These are phyloP conservation scores for Coregonus sp. DNA, from an alignment of 2,797 vertebrate species.

Conservation along the genomic window DNA sequence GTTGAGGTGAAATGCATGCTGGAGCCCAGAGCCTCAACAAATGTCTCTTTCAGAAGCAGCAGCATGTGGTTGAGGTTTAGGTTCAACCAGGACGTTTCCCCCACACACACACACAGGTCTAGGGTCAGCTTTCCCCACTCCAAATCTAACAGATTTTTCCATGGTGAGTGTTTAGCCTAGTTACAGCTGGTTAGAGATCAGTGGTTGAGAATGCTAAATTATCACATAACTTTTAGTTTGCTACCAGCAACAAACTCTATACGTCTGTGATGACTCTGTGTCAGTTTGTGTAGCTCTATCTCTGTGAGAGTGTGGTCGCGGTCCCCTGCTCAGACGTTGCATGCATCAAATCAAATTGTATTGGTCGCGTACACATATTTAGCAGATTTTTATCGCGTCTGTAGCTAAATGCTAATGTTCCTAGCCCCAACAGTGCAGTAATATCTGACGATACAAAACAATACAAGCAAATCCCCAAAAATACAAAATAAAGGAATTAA, in stretches of 20 bases:
- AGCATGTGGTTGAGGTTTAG: background rate
- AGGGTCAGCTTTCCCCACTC: background rate
- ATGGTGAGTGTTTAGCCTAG: background rate
- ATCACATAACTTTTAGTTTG: background rate
- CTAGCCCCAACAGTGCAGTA: too few species aligned
- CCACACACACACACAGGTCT: background rate
- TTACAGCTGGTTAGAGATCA: background rate
- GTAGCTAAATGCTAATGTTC: too few species aligned
- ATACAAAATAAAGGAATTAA: too few species aligned
- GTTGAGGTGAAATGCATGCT: constrained; percentile 12
- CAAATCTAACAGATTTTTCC: background rate
- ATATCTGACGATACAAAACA: too few species aligned
- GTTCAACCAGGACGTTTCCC: background rate
- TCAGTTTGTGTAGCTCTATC: background rate
- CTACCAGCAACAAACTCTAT: background rate
- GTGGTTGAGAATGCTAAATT: background rate
- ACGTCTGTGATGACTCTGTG: background rate
- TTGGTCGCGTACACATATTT: too few species aligned
- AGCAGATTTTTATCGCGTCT: too few species aligned
- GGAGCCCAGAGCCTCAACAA: constrained; percentile 9
- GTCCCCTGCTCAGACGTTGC: too few species aligned
- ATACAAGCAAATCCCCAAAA: too few species aligned
- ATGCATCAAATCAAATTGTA: too few species aligned
- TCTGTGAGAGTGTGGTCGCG: background rate
- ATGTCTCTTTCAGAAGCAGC: background rate